These are phyloP conservation scores for Rhombomys opimus DNA, from an alignment of 2,113 vertebrate genomes.

Conservation along the genomic window DNA sequence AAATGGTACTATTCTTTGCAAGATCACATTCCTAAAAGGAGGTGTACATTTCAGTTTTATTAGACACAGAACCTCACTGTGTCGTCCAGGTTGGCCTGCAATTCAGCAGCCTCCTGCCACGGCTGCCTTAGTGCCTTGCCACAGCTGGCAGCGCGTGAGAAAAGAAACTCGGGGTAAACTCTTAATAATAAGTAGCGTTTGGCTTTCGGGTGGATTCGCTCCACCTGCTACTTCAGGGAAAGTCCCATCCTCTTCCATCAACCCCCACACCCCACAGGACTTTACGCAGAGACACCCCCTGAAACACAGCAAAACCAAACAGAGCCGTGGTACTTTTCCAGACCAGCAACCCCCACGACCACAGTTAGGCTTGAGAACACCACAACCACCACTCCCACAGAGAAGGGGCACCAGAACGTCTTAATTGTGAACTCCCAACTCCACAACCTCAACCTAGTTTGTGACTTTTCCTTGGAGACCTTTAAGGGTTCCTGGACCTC, in stretches of 20 bases:
- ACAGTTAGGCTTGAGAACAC: accelerated
- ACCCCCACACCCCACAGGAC: accelerated
- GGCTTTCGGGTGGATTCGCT: accelerated
- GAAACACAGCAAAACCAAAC: neutral
- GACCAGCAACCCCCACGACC: too few relatives aligned
- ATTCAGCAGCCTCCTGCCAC: neutral
- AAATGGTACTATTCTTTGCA: neutral
- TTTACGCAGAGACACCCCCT: neutral
- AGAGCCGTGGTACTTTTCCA: neutral
- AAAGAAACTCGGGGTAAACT: neutral
- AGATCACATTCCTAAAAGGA: neutral
- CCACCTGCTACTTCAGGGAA: neutral
- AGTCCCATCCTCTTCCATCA: neutral
- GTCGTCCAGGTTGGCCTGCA: neutral
- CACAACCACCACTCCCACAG: accelerated
- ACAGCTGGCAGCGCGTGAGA: neutral
- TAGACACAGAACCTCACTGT: neutral
- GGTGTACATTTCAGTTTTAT: neutral
- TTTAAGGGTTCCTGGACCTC: neutral
- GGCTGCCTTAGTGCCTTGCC: neutral
- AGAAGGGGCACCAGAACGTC: accelerated
- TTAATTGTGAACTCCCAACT: neutral
- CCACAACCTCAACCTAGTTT: neutral
- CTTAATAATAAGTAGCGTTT: neutral
- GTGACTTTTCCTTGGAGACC: neutral